phyloP scores from a whole-genome alignment of 92 coral and sea anemone species.

The Parazoanthus swiftii region DNA sequence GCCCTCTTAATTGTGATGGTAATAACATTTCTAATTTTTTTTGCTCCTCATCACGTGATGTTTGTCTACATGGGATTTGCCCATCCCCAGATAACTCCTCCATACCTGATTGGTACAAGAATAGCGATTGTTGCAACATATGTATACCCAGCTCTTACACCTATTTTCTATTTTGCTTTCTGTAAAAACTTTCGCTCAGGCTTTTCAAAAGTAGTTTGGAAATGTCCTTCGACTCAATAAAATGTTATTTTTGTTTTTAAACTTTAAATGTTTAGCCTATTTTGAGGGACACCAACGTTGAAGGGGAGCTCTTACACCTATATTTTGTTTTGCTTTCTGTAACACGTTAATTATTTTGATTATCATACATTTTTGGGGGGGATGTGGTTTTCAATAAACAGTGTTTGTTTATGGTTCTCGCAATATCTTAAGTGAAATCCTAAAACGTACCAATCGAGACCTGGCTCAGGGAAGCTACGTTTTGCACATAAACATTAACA shows the following conservation, averaged over 20 bases:
- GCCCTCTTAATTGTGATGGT: conserved; percentile 61
- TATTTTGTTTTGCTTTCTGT: conserved; percentile 72
- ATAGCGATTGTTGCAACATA: conserved; percentile 50
- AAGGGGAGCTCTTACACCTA: conserved; percentile 59
- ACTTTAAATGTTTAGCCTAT: no score
- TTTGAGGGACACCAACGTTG: no score
- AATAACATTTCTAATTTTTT: conserved; percentile 60
- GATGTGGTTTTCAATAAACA: no score
- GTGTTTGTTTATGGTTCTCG: no score
- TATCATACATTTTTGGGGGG: no score
- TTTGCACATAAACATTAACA: no score
- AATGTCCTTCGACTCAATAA: conserved; percentile 35
- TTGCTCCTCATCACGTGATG: conserved; percentile 61
- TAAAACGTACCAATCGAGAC: no score
- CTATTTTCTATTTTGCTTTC: conserved; percentile 71
- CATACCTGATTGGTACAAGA: conserved; percentile 38
- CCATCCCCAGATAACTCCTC: not conserved
- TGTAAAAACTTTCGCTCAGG: conserved; percentile 73
- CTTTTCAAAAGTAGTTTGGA: conserved; percentile 42
- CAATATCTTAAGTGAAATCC: no score
- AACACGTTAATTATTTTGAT: not conserved
- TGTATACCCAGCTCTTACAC: conserved; percentile 62
- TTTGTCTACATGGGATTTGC: conserved; percentile 47
- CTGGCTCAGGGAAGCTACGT: no score
- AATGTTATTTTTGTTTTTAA: no score